These are phyloP conservation scores for Cuculus canorus DNA, from an alignment of 2,797 vertebrate species.

Conservation along the genomic window DNA sequence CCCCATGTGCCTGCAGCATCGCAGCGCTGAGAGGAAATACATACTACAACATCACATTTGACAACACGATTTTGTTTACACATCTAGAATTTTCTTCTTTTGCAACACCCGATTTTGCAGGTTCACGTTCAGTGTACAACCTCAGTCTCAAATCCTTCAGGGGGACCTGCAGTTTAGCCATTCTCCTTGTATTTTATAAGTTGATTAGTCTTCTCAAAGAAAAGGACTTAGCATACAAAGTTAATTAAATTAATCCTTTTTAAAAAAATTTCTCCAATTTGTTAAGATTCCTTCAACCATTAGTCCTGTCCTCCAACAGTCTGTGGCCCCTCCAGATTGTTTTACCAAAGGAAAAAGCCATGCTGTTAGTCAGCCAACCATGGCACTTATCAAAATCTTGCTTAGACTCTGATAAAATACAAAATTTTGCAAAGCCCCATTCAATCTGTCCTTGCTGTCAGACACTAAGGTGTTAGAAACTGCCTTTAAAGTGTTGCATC, in stretches of 20 bases:
- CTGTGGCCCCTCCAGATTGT: background rate
- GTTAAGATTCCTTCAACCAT: background rate
- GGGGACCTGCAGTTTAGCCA: background rate
- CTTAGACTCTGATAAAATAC: fast-evolving
- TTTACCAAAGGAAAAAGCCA: background rate
- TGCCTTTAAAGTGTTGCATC: background rate
- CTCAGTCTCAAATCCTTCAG: background rate
- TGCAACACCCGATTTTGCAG: background rate
- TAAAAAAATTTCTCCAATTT: background rate
- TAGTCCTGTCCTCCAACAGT: background rate
- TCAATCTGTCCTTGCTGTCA: background rate
- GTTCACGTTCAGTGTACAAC: background rate
- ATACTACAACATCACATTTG: background rate
- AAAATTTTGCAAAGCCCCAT: background rate
- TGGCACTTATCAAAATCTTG: background rate
- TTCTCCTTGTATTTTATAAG: background rate
- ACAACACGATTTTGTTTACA: background rate
- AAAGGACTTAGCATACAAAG: background rate
- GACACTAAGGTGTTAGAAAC: background rate
- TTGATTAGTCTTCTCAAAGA: background rate
- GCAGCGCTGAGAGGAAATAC: background rate
- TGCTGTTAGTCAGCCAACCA: background rate
- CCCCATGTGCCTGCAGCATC: background rate
- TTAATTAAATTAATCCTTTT: background rate
- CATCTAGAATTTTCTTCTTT: background rate